These are phyloP conservation scores for Entosphenus tridentatus DNA, from an alignment of 2,113 vertebrate species.

Conservation along the genomic window DNA sequence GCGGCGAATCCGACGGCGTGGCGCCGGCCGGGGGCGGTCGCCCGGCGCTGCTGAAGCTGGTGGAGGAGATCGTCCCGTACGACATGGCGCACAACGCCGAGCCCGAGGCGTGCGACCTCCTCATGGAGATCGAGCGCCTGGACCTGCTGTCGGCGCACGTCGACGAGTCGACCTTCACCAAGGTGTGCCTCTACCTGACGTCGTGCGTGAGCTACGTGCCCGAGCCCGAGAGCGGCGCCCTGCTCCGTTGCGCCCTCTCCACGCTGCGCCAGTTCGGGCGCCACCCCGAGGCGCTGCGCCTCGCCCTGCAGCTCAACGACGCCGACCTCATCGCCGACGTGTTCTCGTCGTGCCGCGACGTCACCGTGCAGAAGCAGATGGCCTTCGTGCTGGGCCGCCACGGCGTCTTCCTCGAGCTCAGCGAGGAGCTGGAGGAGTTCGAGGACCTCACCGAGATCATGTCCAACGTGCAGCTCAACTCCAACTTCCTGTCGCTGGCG, in stretches of 20 bases:
- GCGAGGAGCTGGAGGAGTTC: constrained; percentile 82
- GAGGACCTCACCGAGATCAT: constrained; percentile 96
- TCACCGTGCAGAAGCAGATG: constrained; percentile 94
- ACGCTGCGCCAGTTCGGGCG: constrained; percentile 87
- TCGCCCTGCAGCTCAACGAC: constrained; percentile 86
- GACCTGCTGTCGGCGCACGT: constrained; percentile 90
- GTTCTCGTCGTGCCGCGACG: constrained; percentile 94
- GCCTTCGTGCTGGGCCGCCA: constrained; percentile 91
- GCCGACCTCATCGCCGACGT: constrained; percentile 90
- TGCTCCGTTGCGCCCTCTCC: constrained; percentile 68
- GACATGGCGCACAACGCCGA: constrained; percentile 97
- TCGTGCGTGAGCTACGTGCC: constrained; percentile 97
- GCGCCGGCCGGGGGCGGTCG: constrained; percentile 26
- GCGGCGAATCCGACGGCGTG: no score
- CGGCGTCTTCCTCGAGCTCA: constrained; percentile 82
- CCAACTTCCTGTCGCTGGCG: constrained; percentile 81
- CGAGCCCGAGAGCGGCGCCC: constrained; percentile 74
- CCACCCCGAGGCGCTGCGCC: constrained; percentile 71
- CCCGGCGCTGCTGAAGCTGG: constrained; percentile 59
- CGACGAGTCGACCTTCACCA: constrained; percentile 75
- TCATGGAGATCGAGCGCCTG: constrained; percentile 92
- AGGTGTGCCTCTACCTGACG: constrained; percentile 93
- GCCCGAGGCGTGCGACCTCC: constrained; percentile 81
- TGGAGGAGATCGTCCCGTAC: constrained; percentile 85
- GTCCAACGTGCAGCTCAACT: constrained; percentile 97